Evolutionary conservation across 2,113 vertebrate genomes (phyloP), one percentile per base, ranked within the genome.

Genomic region (Podilymbus podiceps): DNA sequence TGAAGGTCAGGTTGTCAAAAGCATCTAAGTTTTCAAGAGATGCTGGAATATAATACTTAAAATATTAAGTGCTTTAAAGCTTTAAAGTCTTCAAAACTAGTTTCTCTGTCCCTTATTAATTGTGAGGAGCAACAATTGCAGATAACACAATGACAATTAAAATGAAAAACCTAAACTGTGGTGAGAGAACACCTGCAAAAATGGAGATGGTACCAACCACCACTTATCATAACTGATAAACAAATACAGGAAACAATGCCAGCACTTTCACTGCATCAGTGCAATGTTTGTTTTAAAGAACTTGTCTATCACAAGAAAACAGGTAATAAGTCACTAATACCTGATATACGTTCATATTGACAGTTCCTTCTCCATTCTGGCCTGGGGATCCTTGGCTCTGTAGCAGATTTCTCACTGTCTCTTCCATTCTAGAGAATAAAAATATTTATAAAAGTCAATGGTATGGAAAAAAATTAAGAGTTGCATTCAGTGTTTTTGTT

Each of bases 361-460:
- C 97, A 58, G 98, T 98, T 93, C 98, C 98, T 98, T 98, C 98
- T 80, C 98, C 98, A 12, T 98, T 98, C 96, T 98, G 98, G 81
- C 98, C 98, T 96, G 98, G 85, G 80, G 98, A 94, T 83, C 98
- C 98, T 98, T 98, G 99, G 95, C 93, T 98, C 97, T 99, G 98
- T 79, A 99, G 97, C 93, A 99, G 97, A 92, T 98, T 98, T 95
- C 98, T 98, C 94, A 99, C 98, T 33, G 99, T 99, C 97, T 99
- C 99, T 98, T 99, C 99, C 99, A 99, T 99, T 98, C 99, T 99
- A 96, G 88, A 93, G 73, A 96, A 95, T 13, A 68, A 94, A 97
- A 97, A 95, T 35, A 96, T 95, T 89, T 92, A 74, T 44, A 84
- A 64, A 94, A 95, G 78, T 96, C 84, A 96, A 76, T 28, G 18